A percentile compares a stretch with the other conserved stretches of the same genome.
phyloP scores from a whole-genome alignment of 1,140 invertebrate genomes.

The Nomia melanderi region DNA sequence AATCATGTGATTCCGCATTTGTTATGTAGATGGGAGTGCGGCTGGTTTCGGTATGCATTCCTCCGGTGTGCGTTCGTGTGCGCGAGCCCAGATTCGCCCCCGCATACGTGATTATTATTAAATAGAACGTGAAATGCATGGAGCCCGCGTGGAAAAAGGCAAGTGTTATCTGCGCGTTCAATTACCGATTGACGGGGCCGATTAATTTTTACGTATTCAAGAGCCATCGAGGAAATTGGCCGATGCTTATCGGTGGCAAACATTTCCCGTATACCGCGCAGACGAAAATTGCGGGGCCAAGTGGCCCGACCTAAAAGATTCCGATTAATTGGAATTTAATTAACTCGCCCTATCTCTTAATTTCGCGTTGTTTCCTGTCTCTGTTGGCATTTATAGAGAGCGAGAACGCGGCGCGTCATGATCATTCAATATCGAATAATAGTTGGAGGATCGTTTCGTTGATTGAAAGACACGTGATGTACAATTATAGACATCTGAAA shows the following conservation, averaged over 20 bases:
- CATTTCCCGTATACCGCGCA: background rate
- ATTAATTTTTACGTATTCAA: background rate
- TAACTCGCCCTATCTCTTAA: too few relatives aligned
- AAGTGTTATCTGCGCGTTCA: background rate
- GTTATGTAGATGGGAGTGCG: constrained; percentile 34
- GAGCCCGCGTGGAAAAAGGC: constrained; percentile 1
- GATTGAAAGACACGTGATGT: too few relatives aligned
- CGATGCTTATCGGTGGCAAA: background rate
- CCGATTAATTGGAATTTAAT: too few relatives aligned
- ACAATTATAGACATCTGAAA: too few relatives aligned
- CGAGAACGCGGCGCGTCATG: too few relatives aligned
- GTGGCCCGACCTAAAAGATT: too few relatives aligned
- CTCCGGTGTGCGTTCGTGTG: background rate
- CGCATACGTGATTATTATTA: constrained; percentile 56
- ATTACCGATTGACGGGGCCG: background rate
- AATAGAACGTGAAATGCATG: constrained; percentile 51
- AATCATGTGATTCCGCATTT: constrained; percentile 36
- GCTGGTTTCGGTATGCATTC: constrained; percentile 32
- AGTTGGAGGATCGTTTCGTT: too few relatives aligned
- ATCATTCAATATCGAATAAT: too few relatives aligned
- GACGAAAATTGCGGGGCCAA: too few relatives aligned
- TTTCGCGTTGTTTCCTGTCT: too few relatives aligned
- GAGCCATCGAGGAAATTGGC: background rate
- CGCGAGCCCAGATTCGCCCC: constrained; percentile 18
- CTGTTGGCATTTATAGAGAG: too few relatives aligned